Evolutionary conservation across 1,140 invertebrate species (phyloP).

Genomic region (Diachasmimorpha longicaudata): DNA sequence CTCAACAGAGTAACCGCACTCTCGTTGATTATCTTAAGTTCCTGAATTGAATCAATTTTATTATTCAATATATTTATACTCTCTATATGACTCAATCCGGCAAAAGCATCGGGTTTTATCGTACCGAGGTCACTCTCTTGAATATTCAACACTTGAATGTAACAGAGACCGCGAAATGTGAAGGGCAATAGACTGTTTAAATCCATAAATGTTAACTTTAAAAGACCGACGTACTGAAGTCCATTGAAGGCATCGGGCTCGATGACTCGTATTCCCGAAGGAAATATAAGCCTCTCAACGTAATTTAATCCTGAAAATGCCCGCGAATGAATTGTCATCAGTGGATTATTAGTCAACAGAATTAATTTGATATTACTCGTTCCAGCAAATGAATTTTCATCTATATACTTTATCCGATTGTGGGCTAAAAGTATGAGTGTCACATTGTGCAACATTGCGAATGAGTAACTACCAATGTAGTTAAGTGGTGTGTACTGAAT

Average conservation of each 20-base stretch:
- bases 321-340: slow-evolving; percentile 74
- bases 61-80: slow-evolving; percentile 79
- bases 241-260: slow-evolving; percentile 81
- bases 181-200: slow-evolving; percentile 70
- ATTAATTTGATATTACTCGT: slow-evolving; percentile 80
- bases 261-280: slow-evolving; percentile 75
- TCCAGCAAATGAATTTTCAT: slow-evolving; percentile 81
- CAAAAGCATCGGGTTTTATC: slow-evolving; percentile 74
- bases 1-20: slow-evolving; percentile 73
- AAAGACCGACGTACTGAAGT: slow-evolving; percentile 76
- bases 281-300: slow-evolving; percentile 76
- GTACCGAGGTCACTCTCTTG: slow-evolving; percentile 81
- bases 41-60: slow-evolving; percentile 81
- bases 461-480: slow-evolving; percentile 78
- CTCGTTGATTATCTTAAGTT: slow-evolving; percentile 70
- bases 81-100: slow-evolving; percentile 72
- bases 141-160: slow-evolving; percentile 75
- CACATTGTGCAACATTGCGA: slow-evolving; percentile 82
- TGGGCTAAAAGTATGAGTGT: slow-evolving; percentile 76
- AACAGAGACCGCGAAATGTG: slow-evolving; percentile 77
- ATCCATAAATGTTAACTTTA: slow-evolving; percentile 84
- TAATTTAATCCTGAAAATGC: slow-evolving; percentile 82
- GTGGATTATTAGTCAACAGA: slow-evolving; percentile 77
- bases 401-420: slow-evolving; percentile 79
- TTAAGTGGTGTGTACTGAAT: slow-evolving; percentile 81